A percentile compares a stretch with the other conserved stretches of the same genome.
Evolutionary conservation across 2,888 invertebrate species (phyloP).

Genomic region (Euproctis similis): DNA sequence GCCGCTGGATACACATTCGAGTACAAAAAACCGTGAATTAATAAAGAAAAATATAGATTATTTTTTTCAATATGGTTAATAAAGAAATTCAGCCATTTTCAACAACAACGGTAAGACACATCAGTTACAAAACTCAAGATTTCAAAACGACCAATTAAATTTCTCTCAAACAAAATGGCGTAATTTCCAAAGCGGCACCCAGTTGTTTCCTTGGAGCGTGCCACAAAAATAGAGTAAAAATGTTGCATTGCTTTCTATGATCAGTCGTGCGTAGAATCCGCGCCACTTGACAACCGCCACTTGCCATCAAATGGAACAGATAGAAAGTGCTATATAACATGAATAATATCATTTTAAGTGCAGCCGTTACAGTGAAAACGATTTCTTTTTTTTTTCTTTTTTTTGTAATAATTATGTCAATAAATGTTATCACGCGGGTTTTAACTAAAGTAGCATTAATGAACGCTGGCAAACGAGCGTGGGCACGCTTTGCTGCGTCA

Average conservation of each 20-base stretch:
- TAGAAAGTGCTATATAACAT: conserved; percentile 27
- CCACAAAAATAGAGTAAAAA: conserved; percentile 31
- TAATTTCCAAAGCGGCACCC: conserved; percentile 16
- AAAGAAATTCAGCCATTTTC: too few species aligned
- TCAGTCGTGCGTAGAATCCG: conserved; percentile 50
- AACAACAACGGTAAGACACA: not conserved
- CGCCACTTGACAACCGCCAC: conserved; percentile 32
- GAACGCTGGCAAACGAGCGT: not conserved
- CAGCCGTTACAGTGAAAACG: conserved; percentile 13
- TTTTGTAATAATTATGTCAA: conserved; percentile 15
- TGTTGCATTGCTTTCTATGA: conserved; percentile 32
- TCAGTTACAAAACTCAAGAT: not conserved
- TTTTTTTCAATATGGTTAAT: too few species aligned
- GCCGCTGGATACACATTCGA: too few species aligned
- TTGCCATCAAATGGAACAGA: conserved; percentile 10
- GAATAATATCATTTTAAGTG: conserved; percentile 25
- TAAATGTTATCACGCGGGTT: conserved; percentile 10
- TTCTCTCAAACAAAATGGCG: conserved; percentile 9
- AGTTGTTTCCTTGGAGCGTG: conserved; percentile 11
- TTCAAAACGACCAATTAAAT: conserved; percentile 4
- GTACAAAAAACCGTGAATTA: too few species aligned
- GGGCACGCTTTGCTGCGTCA: not conserved
- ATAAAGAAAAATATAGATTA: too few species aligned
- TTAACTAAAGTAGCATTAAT: conserved; percentile 3
- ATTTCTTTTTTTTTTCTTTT: conserved; percentile 14